Percentiles rank a stretch among this genome's conserved stretches.
Conservation (phyloP, 2,888 invertebrate genomes). For the Volucella inflata region DNA sequence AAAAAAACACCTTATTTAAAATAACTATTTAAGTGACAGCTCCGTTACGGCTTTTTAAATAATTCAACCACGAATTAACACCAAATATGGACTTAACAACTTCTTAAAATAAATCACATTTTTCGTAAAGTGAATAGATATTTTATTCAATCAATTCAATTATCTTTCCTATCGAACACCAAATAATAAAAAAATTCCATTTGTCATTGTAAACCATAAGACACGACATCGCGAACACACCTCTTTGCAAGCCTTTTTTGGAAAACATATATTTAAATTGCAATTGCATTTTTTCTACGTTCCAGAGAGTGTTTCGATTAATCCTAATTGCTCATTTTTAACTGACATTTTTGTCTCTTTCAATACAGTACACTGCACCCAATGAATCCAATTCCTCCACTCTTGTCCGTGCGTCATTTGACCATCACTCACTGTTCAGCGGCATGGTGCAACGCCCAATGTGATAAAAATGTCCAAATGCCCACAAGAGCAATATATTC, state of each 20-base stretch:
- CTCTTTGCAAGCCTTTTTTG: slow-evolving; percentile 56
- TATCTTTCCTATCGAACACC: slow-evolving; percentile 67
- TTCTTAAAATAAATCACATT: not conserved
- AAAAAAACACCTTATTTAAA: slow-evolving; percentile 27
- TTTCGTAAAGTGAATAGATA: slow-evolving; percentile 48
- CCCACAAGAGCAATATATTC: slow-evolving; percentile 50
- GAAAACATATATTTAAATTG: slow-evolving; percentile 56
- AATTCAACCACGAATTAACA: slow-evolving; percentile 52
- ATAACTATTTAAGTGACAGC: slow-evolving; percentile 40
- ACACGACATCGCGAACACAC: slow-evolving; percentile 65
- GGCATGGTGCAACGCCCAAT: slow-evolving; percentile 56
- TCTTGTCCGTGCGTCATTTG: slow-evolving; percentile 10
- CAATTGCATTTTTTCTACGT: slow-evolving; percentile 8
- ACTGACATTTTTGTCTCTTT: slow-evolving; percentile 45
- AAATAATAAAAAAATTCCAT: slow-evolving; percentile 69
- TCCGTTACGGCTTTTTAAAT: slow-evolving; percentile 57
- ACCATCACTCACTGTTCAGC: slow-evolving; percentile 19
- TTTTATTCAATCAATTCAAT: slow-evolving; percentile 63
- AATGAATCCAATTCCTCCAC: slow-evolving; percentile 39
- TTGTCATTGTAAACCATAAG: slow-evolving; percentile 53
- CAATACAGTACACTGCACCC: slow-evolving; percentile 52
- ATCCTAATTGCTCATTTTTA: slow-evolving; percentile 69
- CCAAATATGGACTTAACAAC: slow-evolving; percentile 47
- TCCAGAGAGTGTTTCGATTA: slow-evolving; percentile 27
- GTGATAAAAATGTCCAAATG: slow-evolving; percentile 67